Conservation (phyloP, 2,888 invertebrate species). For the Cryptosula pallasiana region DNA sequence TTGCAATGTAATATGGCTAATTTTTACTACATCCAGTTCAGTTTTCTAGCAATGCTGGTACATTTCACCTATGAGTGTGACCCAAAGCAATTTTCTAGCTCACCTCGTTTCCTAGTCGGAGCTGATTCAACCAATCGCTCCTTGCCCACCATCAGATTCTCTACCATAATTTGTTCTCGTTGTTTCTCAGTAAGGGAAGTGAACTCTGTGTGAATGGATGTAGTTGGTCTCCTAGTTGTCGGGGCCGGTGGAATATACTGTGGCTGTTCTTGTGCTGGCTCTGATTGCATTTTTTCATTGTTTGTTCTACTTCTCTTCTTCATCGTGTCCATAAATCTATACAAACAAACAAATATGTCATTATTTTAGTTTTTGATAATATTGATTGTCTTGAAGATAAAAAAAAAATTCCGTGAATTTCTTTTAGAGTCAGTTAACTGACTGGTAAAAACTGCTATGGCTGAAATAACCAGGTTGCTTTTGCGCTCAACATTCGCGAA, state of each 20-base stretch:
- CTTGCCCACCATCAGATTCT: not conserved
- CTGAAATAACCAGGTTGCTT: too few species aligned
- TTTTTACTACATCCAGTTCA: not conserved
- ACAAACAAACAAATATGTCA: too few species aligned
- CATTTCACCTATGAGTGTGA: too few species aligned
- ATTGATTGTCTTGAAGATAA: too few species aligned
- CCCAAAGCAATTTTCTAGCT: too few species aligned
- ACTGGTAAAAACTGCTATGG: too few species aligned
- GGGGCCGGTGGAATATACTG: not conserved
- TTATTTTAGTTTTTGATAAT: too few species aligned
- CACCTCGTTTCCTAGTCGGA: not conserved
- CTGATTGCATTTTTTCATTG: not conserved
- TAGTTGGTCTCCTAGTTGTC: not conserved
- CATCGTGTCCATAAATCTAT: constrained; percentile 19
- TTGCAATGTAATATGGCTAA: not conserved
- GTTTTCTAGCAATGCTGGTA: not conserved
- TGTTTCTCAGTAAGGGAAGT: not conserved
- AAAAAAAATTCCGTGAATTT: too few species aligned
- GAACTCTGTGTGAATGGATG: not conserved
- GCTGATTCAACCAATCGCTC: constrained; percentile 2
- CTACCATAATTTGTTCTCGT: not conserved
- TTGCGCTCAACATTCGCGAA: too few species aligned
- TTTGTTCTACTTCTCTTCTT: not conserved
- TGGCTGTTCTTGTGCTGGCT: not conserved
- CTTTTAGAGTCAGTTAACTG: too few species aligned